These are phyloP conservation scores for Eutolmus rufibarbis DNA, from an alignment of 2,888 invertebrate genomes.

Conservation along the genomic window DNA sequence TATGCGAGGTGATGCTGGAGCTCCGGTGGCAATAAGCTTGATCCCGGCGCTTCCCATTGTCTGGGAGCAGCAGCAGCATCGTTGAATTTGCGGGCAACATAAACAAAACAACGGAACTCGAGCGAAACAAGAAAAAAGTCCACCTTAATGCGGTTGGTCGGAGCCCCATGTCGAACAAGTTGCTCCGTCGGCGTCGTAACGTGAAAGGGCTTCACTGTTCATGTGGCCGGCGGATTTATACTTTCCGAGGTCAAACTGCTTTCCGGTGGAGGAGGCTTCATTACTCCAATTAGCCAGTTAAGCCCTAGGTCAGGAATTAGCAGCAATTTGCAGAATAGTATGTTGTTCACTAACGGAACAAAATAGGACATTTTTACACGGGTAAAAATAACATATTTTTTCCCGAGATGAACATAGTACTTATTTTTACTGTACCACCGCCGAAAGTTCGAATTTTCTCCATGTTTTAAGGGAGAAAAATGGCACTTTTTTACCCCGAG, in stretches of 20 bases:
- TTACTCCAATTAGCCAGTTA: neutral
- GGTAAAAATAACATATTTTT: too few species aligned
- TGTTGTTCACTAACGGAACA: too few species aligned
- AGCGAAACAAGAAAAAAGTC: neutral
- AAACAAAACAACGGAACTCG: neutral
- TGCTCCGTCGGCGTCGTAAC: neutral
- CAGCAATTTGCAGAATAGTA: neutral
- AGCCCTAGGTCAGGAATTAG: neutral
- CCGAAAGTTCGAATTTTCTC: too few species aligned
- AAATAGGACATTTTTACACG: too few species aligned
- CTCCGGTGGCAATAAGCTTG: slow-evolving; percentile 3
- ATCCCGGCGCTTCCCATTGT: neutral
- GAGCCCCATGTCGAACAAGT: neutral
- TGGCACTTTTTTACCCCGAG: too few species aligned
- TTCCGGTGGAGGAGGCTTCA: neutral
- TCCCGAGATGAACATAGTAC: too few species aligned
- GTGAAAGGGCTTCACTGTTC: neutral
- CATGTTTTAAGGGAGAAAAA: too few species aligned
- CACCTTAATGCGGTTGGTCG: neutral
- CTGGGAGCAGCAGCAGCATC: neutral
- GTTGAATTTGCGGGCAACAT: neutral
- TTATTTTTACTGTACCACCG: too few species aligned
- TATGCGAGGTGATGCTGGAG: neutral
- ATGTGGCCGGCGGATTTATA: neutral
- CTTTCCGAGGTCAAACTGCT: neutral